Evolutionary conservation across 2,113 vertebrate genomes (phyloP).

Genomic region (Ophiodon elongatus): DNA sequence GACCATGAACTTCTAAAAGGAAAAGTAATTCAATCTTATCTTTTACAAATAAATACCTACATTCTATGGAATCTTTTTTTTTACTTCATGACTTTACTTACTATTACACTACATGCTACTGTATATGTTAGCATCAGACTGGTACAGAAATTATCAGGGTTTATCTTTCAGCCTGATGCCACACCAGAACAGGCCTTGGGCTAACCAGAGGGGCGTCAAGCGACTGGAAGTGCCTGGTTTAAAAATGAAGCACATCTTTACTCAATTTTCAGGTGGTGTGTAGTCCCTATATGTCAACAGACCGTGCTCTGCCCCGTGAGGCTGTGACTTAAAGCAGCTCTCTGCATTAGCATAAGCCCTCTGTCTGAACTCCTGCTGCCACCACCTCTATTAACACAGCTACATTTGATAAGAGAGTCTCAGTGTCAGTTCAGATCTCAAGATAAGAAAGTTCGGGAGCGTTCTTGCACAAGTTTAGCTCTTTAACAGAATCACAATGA

Average conservation of each 20-base stretch:
- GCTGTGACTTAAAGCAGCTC: constrained; percentile 36
- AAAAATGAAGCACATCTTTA: not conserved
- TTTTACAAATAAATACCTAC: too few relatives aligned
- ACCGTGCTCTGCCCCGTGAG: constrained; percentile 12
- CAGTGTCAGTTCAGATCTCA: constrained; percentile 45
- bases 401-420: constrained; percentile 31
- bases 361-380: constrained; percentile 46
- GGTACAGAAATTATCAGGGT: not conserved
- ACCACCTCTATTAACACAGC: constrained; percentile 40
- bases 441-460: constrained; percentile 36
- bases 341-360: constrained; percentile 47
- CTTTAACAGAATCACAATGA: not conserved
- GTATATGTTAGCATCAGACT: not conserved
- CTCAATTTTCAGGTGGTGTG: not conserved
- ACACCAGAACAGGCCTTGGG: too few relatives aligned
- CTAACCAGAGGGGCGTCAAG: not conserved
- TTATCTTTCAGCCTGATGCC: not conserved
- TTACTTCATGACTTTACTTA: not conserved
- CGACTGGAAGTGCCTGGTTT: not conserved
- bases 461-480: not conserved
- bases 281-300: not conserved
- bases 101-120: not conserved
- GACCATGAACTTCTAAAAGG: not conserved
- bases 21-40: not conserved
- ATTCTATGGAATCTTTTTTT: too few relatives aligned